Conservation (phyloP, 23 tunicate genomes). For the Aplidium turbinatum region DNA sequence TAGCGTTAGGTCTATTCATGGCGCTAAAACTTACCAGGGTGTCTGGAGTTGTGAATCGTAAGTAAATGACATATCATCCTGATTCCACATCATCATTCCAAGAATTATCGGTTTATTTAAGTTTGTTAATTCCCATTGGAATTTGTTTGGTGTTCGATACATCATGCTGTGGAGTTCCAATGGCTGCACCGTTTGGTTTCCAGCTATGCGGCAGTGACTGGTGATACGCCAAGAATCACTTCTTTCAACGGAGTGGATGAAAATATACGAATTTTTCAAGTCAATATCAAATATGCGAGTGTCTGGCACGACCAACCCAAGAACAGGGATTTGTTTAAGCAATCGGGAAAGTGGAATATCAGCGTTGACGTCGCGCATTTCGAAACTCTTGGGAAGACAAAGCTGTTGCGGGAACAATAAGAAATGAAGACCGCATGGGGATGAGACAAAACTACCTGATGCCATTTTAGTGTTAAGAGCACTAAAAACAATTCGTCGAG, state of each 20-base stretch:
- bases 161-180: no score
- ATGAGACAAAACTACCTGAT: background rate
- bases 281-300: background rate
- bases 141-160: no score
- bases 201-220: no score
- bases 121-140: no score
- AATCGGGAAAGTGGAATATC: conserved; percentile 9
- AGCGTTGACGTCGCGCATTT: conserved; percentile 15
- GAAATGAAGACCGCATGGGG: conserved; percentile 1
- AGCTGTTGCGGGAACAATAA: conserved; percentile 5
- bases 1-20: no score
- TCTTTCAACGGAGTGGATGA: background rate
- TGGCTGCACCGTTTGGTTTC: no score
- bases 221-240: no score
- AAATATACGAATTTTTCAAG: background rate
- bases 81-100: no score
- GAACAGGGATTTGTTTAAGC: background rate
- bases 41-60: no score
- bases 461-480: background rate
- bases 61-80: no score
- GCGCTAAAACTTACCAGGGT: no score
- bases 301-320: background rate
- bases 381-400: background rate
- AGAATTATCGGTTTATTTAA: no score
- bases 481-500: background rate